Conservation (phyloP, 2,113 vertebrate species). For the Cephalopterus ornatus region DNA sequence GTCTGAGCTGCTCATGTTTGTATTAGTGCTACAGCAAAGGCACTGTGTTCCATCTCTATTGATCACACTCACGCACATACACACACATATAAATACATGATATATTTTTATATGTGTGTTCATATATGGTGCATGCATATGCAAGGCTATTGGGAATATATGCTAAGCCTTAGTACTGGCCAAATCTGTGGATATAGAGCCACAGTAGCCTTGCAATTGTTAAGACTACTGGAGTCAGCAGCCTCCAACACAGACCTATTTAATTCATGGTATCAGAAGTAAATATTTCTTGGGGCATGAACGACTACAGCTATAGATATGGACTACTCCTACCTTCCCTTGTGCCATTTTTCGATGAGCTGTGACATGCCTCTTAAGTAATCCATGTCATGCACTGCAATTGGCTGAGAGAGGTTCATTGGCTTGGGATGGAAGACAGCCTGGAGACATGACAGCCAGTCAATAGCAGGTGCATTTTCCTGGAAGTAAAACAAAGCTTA, state of each 20-base stretch:
- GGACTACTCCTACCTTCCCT: conserved; percentile 50
- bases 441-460: conserved; percentile 86
- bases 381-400: conserved; percentile 84
- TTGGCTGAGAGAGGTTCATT: conserved; percentile 74
- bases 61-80: background rate
- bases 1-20: background rate
- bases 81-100: background rate
- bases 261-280: background rate
- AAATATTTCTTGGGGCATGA: background rate
- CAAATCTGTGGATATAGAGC: background rate
- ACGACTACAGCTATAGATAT: background rate
- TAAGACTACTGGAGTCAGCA: background rate
- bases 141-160: background rate
- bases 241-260: background rate
- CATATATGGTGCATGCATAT: background rate
- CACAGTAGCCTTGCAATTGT: background rate
- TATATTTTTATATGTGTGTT: background rate
- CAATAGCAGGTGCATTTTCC: conserved; percentile 83
- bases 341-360: conserved; percentile 38
- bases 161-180: background rate
- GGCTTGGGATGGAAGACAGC: conserved; percentile 77
- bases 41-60: background rate
- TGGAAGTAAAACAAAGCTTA: conserved; percentile 56
- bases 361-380: conserved; percentile 86
- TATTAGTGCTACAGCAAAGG: background rate